Conservation (phyloP, 2,797 vertebrate species). For the Crax fasciolata region DNA sequence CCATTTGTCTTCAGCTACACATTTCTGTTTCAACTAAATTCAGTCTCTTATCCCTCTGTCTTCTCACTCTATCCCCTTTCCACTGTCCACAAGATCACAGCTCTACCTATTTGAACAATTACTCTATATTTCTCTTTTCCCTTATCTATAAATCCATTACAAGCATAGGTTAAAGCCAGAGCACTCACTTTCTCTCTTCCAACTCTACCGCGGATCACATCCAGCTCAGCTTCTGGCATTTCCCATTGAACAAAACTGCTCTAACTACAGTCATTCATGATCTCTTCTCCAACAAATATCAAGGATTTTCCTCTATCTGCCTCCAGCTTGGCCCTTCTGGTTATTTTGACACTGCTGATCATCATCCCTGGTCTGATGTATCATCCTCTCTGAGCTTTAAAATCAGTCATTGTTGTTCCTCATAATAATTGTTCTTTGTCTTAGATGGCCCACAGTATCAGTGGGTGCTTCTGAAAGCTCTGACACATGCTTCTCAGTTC, state of each 20-base stretch:
- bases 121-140: background rate
- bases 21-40: background rate
- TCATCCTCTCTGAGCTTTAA: background rate
- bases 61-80: background rate
- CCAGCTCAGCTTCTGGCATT: background rate
- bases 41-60: background rate
- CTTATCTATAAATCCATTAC: background rate
- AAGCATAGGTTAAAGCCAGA: background rate
- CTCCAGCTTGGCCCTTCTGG: background rate
- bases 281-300: background rate
- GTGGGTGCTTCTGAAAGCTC: background rate
- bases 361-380: background rate
- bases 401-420: background rate
- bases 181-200: background rate
- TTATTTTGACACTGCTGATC: background rate
- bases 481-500: background rate
- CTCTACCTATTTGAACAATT: background rate
- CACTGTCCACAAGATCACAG: background rate
- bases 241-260: background rate
- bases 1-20: background rate
- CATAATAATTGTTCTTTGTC: background rate
- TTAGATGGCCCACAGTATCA: fast-evolving
- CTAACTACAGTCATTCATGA: background rate
- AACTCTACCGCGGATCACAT: background rate
- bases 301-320: background rate